Evolutionary conservation across 2,888 invertebrate species (phyloP).

Genomic region (Brachynemurus nebulosus): DNA sequence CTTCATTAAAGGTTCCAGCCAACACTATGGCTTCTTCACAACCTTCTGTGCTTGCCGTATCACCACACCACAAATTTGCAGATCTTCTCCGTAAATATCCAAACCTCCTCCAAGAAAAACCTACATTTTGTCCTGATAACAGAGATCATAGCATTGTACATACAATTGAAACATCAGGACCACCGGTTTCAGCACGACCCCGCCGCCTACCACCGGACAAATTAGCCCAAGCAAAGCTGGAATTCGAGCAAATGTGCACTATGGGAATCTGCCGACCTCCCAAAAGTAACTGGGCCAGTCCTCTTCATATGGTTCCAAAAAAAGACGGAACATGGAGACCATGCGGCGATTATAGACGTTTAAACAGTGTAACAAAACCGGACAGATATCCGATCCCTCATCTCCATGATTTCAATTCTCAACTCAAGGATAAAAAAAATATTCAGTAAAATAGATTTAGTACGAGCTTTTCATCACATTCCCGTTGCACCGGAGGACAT

Average conservation of each 20-base stretch:
- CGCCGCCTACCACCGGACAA: conserved; percentile 23
- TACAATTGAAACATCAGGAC: conserved; percentile 22
- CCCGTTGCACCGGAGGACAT: conserved; percentile 24
- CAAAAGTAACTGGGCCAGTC: conserved; percentile 23
- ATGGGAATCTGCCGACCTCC: conserved; percentile 22
- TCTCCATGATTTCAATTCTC: conserved; percentile 21
- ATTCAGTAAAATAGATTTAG: conserved; percentile 24
- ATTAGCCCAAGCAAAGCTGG: conserved; percentile 20
- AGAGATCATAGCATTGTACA: conserved; percentile 14
- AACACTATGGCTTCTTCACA: not conserved
- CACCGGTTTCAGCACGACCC: conserved; percentile 21
- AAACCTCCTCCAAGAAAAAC: not conserved
- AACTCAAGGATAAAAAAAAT: conserved; percentile 19
- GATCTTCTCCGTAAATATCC: conserved; percentile 6
- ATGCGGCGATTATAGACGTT: conserved; percentile 27
- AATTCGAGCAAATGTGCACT: conserved; percentile 22
- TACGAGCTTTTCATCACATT: conserved; percentile 26
- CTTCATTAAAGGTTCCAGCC: not conserved
- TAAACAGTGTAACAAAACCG: conserved; percentile 25
- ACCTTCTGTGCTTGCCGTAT: not conserved
- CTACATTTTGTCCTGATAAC: not conserved
- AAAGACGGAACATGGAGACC: conserved; percentile 21
- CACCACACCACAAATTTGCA: not conserved
- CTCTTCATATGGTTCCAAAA: conserved; percentile 22
- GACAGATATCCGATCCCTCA: conserved; percentile 25